Evolutionary conservation across 2,113 vertebrate genomes (phyloP).

Genomic region (Taxidea taxus): DNA sequence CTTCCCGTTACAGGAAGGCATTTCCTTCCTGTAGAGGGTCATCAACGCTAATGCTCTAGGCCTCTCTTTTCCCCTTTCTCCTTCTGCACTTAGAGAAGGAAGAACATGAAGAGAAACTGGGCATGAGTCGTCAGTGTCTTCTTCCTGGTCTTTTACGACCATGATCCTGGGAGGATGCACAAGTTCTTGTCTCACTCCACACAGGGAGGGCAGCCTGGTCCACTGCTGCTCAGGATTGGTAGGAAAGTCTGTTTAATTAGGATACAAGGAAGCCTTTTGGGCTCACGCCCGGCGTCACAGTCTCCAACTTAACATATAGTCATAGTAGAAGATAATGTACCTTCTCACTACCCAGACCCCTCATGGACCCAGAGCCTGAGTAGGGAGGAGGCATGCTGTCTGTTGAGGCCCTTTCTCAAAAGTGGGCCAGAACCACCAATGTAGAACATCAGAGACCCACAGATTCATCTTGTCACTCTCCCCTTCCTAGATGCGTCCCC

Average conservation of each 20-base stretch:
- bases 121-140: not conserved
- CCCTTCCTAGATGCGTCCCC: not conserved
- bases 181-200: not conserved
- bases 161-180: not conserved
- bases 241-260: not conserved
- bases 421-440: not conserved
- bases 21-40: not conserved
- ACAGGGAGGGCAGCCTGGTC: too few relatives aligned
- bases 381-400: not conserved
- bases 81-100: not conserved
- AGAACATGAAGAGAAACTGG: not conserved
- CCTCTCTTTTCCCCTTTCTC: not conserved
- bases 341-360: not conserved
- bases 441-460: not conserved
- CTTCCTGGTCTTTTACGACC: not conserved
- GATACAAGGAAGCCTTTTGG: not conserved
- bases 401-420: not conserved
- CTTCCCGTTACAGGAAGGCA: not conserved
- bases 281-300: not conserved
- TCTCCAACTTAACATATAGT: not conserved
- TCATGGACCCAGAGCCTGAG: not conserved
- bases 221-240: not conserved
- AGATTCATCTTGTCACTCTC: not conserved
- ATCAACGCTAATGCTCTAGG: rapidly evolving
- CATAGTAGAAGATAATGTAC: not conserved